Percentiles rank a stretch among this genome's conserved stretches.
Evolutionary conservation across 2,888 invertebrate genomes (phyloP).

Genomic region (Chrysomela aeneicollis): DNA sequence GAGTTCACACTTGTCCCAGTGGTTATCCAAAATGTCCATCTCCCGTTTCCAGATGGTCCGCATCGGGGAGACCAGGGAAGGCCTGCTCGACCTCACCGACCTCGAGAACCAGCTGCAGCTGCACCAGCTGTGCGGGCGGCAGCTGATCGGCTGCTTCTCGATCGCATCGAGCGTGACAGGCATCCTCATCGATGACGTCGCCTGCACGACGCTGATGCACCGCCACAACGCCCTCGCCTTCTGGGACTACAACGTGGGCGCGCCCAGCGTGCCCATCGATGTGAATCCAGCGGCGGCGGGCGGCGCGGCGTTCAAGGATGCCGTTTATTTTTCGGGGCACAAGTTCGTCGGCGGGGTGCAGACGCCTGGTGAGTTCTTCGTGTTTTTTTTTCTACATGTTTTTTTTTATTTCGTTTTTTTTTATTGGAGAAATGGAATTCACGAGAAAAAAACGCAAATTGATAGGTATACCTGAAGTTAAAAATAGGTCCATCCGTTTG

Average conservation of each 20-base stretch:
- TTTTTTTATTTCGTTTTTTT: too few species aligned
- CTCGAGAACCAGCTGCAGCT: constrained; percentile 75
- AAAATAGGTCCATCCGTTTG: too few species aligned
- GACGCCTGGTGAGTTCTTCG: constrained; percentile 69
- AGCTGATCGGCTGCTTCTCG: constrained; percentile 84
- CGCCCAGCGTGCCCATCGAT: constrained; percentile 79
- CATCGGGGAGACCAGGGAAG: constrained; percentile 80
- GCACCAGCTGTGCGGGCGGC: constrained; percentile 68
- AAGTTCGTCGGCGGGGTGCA: constrained; percentile 92
- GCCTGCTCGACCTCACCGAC: constrained; percentile 79
- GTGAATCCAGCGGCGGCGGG: constrained; percentile 84
- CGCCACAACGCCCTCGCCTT: constrained; percentile 84
- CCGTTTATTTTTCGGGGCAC: constrained; percentile 87
- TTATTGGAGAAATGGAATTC: too few species aligned
- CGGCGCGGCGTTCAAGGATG: constrained; percentile 81
- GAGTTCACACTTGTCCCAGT: too few species aligned
- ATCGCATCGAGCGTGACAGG: constrained; percentile 62
- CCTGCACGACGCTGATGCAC: constrained; percentile 81
- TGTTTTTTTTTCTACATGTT: too few species aligned
- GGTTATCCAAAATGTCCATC: too few species aligned
- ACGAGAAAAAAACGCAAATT: too few species aligned
- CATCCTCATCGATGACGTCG: constrained; percentile 82
- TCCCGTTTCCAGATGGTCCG: constrained; percentile 78
- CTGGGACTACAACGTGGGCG: constrained; percentile 91
- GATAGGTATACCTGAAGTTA: too few species aligned